Evolutionary conservation across 2,888 invertebrate species (phyloP).

Genomic region (Callosobruchus maculatus): DNA sequence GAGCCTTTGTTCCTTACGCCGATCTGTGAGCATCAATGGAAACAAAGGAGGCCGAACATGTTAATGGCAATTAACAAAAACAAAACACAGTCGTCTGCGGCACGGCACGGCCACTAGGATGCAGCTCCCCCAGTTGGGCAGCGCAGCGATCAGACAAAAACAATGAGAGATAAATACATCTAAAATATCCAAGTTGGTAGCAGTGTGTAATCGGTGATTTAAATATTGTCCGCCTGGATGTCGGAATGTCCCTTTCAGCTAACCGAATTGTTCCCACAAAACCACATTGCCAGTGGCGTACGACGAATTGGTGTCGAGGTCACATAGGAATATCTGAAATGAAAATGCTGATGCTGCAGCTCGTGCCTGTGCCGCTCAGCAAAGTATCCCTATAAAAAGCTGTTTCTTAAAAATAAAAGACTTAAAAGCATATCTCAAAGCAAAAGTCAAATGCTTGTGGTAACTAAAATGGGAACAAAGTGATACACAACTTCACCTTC

Average conservation of each 20-base stretch:
- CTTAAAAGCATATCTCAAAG: too few species aligned
- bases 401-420: too few species aligned
- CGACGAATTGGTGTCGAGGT: not conserved
- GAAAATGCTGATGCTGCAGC: too few species aligned
- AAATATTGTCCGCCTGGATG: slow-evolving; percentile 24
- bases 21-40: not conserved
- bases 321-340: too few species aligned
- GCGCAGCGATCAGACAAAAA: slow-evolving; percentile 28
- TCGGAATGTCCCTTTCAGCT: not conserved
- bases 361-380: too few species aligned
- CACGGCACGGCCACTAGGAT: slow-evolving; percentile 29
- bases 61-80: slow-evolving; percentile 41
- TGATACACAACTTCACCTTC: too few species aligned
- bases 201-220: slow-evolving; percentile 27
- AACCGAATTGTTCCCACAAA: not conserved
- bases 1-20: not conserved
- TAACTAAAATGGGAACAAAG: too few species aligned
- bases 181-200: slow-evolving; percentile 37
- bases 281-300: not conserved
- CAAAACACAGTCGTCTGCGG: slow-evolving; percentile 20
- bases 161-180: slow-evolving; percentile 41
- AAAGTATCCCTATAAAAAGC: too few species aligned
- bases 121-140: slow-evolving; percentile 27
- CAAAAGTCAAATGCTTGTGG: too few species aligned
- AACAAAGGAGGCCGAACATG: slow-evolving; percentile 27